Evolutionary conservation across 2,113 vertebrate species (phyloP).

Genomic region (Caretta caretta): DNA sequence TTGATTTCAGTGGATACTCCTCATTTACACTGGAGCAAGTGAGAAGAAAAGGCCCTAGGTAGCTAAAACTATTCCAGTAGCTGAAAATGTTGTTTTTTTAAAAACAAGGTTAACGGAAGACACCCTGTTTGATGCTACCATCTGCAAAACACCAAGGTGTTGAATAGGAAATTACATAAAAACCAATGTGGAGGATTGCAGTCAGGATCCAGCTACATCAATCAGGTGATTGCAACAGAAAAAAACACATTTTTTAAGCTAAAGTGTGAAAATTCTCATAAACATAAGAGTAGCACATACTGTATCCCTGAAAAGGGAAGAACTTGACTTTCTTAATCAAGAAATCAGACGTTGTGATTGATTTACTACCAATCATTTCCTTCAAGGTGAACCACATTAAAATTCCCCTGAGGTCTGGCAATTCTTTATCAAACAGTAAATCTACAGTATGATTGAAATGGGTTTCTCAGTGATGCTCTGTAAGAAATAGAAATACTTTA

Average conservation of each 20-base stretch:
- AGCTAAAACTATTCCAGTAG: not conserved
- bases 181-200: not conserved
- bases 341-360: conserved; percentile 23
- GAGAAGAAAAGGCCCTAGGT: not conserved
- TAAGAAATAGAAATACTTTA: conserved; percentile 7
- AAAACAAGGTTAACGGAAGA: not conserved
- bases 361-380: conserved; percentile 23
- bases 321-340: not conserved
- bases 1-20: not conserved
- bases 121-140: not conserved
- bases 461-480: not conserved
- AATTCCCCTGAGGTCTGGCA: conserved; percentile 32
- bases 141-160: not conserved
- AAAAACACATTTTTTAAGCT: not conserved
- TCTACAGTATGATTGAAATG: not conserved
- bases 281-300: not conserved
- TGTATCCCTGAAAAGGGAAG: conserved; percentile 39
- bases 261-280: conserved; percentile 28
- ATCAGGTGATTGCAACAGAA: not conserved
- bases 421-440: not conserved
- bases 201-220: not conserved
- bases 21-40: not conserved
- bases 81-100: not conserved
- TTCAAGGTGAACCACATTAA: conserved; percentile 49
- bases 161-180: not conserved